Percentiles rank a stretch among this genome's conserved stretches.
Evolutionary conservation across 2,113 vertebrate species (phyloP).

Genomic region (Oryzias melastigma): DNA sequence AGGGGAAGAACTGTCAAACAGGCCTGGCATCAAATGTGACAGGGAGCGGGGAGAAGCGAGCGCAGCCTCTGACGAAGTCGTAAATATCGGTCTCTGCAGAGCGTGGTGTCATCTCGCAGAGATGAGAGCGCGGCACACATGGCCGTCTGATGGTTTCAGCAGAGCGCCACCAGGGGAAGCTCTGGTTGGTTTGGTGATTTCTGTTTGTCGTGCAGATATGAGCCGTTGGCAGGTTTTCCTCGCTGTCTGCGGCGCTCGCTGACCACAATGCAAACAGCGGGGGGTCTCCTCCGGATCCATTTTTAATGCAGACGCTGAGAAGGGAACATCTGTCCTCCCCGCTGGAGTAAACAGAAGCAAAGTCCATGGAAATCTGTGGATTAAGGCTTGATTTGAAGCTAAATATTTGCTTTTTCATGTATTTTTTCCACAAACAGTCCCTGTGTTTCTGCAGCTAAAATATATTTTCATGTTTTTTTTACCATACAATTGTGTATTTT

Average conservation of each 20-base stretch:
- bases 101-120: conserved; percentile 55
- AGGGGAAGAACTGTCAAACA: conserved; percentile 34
- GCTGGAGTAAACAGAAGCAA: background rate
- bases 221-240: conserved; percentile 30
- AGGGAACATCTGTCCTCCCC: conserved; percentile 13
- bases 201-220: too few relatives aligned
- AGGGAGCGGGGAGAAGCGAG: conserved; percentile 12
- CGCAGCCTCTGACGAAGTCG: conserved; percentile 44
- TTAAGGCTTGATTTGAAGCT: background rate
- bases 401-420: background rate
- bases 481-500: too few relatives aligned
- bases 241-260: conserved; percentile 44
- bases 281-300: conserved; percentile 37
- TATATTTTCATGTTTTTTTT: too few relatives aligned
- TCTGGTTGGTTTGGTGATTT: too few relatives aligned
- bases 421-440: background rate
- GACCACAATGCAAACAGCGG: conserved; percentile 49
- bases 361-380: background rate
- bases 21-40: conserved; percentile 40
- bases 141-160: conserved; percentile 46
- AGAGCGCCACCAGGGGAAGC: conserved; percentile 9
- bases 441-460: too few relatives aligned
- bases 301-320: conserved; percentile 3
- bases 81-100: conserved; percentile 64
- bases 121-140: conserved; percentile 53